Conservation (phyloP, 2,113 vertebrate genomes). For the Cervus canadensis region DNA sequence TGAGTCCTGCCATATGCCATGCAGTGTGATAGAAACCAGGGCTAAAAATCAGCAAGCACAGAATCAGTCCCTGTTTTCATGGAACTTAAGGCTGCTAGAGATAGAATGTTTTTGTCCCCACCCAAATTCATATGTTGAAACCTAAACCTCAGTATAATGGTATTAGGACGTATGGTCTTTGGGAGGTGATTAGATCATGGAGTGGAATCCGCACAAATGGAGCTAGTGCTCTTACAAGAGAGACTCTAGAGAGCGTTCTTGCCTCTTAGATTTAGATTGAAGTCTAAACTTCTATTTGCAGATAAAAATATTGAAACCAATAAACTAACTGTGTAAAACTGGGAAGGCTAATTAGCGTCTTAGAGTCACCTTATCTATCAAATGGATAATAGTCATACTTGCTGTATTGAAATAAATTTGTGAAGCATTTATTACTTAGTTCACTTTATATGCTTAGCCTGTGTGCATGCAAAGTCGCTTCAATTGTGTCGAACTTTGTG, state of each 20-base stretch:
- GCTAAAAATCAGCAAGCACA: background rate
- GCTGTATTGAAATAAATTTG: background rate
- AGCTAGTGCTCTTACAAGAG: background rate
- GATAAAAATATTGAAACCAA: background rate
- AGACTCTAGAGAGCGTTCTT: background rate
- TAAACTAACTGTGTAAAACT: background rate
- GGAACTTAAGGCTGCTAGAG: background rate
- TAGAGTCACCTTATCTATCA: background rate
- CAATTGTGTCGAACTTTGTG: background rate
- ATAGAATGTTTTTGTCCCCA: background rate
- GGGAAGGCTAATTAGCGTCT: background rate
- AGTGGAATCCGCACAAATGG: background rate
- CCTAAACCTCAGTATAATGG: background rate
- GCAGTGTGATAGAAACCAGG: background rate
- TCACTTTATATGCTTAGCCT: background rate
- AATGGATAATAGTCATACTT: background rate
- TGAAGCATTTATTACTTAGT: background rate
- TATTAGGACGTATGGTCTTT: background rate
- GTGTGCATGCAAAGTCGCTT: background rate
- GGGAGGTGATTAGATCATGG: background rate
- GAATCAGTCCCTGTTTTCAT: background rate
- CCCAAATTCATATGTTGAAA: background rate
- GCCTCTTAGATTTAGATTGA: background rate
- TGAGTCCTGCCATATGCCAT: background rate
- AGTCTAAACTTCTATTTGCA: background rate